Evolutionary conservation across 37 sponge, comb jelly and placozoan species (phyloP).

Genomic region (Trichoplax adhaerens): DNA sequence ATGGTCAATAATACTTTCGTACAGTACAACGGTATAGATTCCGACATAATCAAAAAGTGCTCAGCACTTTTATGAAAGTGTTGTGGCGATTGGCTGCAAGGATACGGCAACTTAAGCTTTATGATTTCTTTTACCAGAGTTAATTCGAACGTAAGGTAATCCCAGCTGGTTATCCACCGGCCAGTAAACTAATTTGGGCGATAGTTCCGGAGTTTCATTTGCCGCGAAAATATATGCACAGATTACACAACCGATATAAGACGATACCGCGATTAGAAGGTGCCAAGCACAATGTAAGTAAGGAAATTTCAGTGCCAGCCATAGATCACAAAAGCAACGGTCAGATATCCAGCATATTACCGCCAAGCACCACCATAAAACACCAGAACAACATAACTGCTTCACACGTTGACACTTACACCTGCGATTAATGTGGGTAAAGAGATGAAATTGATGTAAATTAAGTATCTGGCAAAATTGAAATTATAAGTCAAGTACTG

Average conservation of each 20-base stretch:
- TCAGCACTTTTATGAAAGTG: too few relatives aligned
- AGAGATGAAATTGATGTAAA: too few relatives aligned
- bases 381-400: background rate
- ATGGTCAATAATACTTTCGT: too few relatives aligned
- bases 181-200: conserved; percentile 4
- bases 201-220: conserved; percentile 3
- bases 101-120: too few relatives aligned
- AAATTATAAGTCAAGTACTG: too few relatives aligned
- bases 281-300: conserved; percentile 16
- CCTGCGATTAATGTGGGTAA: background rate
- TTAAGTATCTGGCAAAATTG: too few relatives aligned
- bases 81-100: too few relatives aligned
- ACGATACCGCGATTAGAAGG: background rate
- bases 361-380: conserved; percentile 1
- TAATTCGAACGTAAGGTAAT: conserved; percentile 3
- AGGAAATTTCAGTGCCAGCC: conserved; percentile 12
- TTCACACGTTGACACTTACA: conserved; percentile 1
- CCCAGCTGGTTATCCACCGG: background rate
- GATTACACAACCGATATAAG: conserved; percentile 8
- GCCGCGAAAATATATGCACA: conserved; percentile 8
- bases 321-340: conserved; percentile 2
- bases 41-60: too few relatives aligned
- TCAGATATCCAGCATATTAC: conserved; percentile 6
- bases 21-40: too few relatives aligned
- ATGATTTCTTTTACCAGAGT: too few relatives aligned